Percentiles rank a stretch among this genome's conserved stretches.
Conservation (phyloP, 1,140 invertebrate genomes). For the Drosophila sulfurigaster region DNA sequence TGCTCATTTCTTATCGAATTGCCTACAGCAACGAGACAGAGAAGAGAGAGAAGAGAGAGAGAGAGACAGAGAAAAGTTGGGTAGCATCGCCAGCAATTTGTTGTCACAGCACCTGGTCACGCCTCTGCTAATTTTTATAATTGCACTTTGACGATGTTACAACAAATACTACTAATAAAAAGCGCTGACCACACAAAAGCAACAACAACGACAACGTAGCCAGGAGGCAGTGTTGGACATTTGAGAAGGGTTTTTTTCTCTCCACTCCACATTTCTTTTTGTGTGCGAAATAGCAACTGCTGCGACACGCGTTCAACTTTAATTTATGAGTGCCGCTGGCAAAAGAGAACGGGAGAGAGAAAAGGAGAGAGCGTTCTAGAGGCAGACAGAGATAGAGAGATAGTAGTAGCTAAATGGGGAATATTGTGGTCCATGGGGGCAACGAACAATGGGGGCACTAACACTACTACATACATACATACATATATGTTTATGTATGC, state of each 20-base stretch:
- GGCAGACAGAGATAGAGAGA: background rate
- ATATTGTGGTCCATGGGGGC: conserved; percentile 30
- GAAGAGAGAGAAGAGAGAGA: background rate
- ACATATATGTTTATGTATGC: too few relatives aligned
- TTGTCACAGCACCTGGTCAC: conserved; percentile 20
- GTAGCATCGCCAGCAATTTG: conserved; percentile 8
- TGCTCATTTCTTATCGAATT: too few relatives aligned
- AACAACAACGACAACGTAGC: background rate
- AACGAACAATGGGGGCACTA: conserved; percentile 1
- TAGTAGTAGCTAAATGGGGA: background rate
- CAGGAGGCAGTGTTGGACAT: background rate
- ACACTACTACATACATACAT: background rate
- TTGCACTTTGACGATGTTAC: conserved; percentile 39
- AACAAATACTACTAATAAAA: conserved; percentile 12
- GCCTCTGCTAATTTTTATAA: conserved; percentile 40
- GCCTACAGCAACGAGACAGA: background rate
- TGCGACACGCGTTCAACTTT: conserved; percentile 22
- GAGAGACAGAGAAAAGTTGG: background rate
- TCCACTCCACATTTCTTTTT: background rate
- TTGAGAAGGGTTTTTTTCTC: conserved; percentile 2
- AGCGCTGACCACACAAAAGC: conserved; percentile 12
- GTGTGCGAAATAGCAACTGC: conserved; percentile 10
- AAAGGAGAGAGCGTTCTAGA: background rate
- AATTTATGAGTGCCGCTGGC: conserved; percentile 36
- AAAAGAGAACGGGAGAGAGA: conserved; percentile 8